A percentile compares a stretch with the other conserved stretches of the same genome.
Evolutionary conservation across 2,888 invertebrate genomes (phyloP).

Genomic region (Euplagia quadripunctaria): DNA sequence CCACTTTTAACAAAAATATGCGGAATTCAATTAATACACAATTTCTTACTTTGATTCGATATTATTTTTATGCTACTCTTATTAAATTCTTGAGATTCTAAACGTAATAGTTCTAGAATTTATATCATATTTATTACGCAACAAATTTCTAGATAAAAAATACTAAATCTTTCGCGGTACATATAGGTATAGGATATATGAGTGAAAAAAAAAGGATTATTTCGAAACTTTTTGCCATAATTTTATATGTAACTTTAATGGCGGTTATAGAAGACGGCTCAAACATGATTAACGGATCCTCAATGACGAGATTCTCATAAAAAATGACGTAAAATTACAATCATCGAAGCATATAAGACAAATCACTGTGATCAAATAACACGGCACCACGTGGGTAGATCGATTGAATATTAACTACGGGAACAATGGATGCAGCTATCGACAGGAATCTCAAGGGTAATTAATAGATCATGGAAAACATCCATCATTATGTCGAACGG

Average conservation of each 20-base stretch:
- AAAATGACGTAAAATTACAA: constrained; percentile 64
- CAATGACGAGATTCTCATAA: constrained; percentile 43
- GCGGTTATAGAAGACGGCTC: constrained; percentile 32
- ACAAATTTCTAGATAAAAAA: constrained; percentile 14
- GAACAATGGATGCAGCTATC: constrained; percentile 80
- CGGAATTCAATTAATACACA: constrained; percentile 55
- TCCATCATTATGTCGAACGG: constrained; percentile 72
- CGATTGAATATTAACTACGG: constrained; percentile 71
- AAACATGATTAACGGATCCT: constrained; percentile 49
- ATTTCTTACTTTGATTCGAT: constrained; percentile 27
- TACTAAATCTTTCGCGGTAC: constrained; percentile 15
- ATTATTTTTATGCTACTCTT: constrained; percentile 32
- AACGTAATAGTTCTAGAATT: constrained; percentile 15
- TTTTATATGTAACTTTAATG: constrained; percentile 44
- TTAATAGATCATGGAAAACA: constrained; percentile 79
- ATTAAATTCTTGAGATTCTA: constrained; percentile 19
- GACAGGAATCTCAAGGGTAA: constrained; percentile 77
- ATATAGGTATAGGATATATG: neutral
- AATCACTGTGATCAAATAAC: constrained; percentile 77
- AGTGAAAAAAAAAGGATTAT: constrained; percentile 25
- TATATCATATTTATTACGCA: constrained; percentile 3
- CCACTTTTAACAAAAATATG: constrained; percentile 60
- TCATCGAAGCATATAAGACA: constrained; percentile 76
- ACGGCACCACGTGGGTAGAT: constrained; percentile 83
- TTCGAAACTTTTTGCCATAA: constrained; percentile 42